phyloP scores from a whole-genome alignment of 2,888 invertebrate genomes.

The Serripes groenlandicus region DNA sequence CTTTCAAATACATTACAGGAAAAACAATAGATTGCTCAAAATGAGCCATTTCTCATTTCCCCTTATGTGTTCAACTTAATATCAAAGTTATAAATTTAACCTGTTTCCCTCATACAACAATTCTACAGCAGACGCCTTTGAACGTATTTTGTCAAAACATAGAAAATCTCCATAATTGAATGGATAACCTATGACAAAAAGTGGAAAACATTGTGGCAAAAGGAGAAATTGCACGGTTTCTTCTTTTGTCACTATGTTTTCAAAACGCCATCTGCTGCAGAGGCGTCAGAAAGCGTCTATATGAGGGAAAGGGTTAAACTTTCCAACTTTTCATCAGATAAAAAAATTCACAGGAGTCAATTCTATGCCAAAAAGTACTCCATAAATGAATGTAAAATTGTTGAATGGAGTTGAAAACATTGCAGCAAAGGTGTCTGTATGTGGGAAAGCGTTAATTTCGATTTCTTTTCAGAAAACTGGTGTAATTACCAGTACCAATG shows the following conservation, averaged over 20 bases:
- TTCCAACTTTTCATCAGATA: neutral
- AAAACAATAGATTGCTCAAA: no score
- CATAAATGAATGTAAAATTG: neutral
- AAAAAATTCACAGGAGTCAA: neutral
- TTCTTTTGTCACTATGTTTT: neutral
- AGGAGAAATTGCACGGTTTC: neutral
- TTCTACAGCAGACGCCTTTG: no score
- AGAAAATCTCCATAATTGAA: neutral
- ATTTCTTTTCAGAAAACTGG: constrained; percentile 65
- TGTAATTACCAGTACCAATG: constrained; percentile 40
- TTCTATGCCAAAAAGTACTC: neutral
- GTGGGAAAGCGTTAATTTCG: neutral
- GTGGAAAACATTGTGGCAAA: neutral
- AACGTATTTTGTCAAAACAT: no score
- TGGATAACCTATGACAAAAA: neutral
- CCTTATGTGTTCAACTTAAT: no score
- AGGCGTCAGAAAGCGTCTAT: neutral
- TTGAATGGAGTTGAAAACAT: neutral
- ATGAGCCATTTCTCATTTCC: no score
- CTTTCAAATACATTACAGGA: no score
- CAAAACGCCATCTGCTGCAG: neutral
- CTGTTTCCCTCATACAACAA: no score
- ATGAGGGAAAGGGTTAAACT: neutral
- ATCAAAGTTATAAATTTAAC: no score
- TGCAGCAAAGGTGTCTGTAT: neutral